These are phyloP conservation scores for Ovis aries DNA, from an alignment of 2,113 vertebrate genomes.

Conservation along the genomic window DNA sequence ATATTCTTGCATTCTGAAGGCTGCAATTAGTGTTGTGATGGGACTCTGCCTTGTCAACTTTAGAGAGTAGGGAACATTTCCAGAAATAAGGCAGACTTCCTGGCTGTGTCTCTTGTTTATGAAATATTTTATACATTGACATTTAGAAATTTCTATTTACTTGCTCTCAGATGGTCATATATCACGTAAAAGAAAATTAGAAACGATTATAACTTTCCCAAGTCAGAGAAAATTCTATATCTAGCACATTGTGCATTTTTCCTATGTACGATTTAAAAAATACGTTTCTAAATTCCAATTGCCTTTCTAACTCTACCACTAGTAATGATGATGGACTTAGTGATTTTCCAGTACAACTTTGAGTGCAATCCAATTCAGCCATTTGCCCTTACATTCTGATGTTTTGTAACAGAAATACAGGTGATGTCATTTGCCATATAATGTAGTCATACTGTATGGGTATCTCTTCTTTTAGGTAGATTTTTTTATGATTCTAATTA, in stretches of 20 bases:
- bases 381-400: conserved; percentile 65
- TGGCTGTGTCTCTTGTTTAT: conserved; percentile 77
- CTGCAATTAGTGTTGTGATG: conserved; percentile 69
- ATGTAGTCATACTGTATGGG: conserved; percentile 42
- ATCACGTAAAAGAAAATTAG: conserved; percentile 72
- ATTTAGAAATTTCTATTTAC: conserved; percentile 76
- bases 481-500: conserved; percentile 54
- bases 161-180: conserved; percentile 69
- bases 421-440: conserved; percentile 61
- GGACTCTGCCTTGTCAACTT: conserved; percentile 68
- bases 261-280: conserved; percentile 37
- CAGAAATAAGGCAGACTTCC: conserved; percentile 71
- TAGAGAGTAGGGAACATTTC: conserved; percentile 49
- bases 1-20: not conserved
- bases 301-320: conserved; percentile 51
- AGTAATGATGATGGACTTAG: conserved; percentile 58
- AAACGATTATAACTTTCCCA: conserved; percentile 64
- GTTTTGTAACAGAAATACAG: conserved; percentile 50
- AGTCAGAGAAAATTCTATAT: conserved; percentile 62
- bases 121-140: conserved; percentile 73
- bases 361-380: conserved; percentile 56
- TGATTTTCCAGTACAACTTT: conserved; percentile 65
- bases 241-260: conserved; percentile 48
- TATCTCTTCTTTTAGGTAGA: conserved; percentile 59
- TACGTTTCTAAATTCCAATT: conserved; percentile 53